These are phyloP conservation scores for Aselliscus stoliczkanus DNA, from an alignment of 2,797 vertebrate species.

Conservation along the genomic window DNA sequence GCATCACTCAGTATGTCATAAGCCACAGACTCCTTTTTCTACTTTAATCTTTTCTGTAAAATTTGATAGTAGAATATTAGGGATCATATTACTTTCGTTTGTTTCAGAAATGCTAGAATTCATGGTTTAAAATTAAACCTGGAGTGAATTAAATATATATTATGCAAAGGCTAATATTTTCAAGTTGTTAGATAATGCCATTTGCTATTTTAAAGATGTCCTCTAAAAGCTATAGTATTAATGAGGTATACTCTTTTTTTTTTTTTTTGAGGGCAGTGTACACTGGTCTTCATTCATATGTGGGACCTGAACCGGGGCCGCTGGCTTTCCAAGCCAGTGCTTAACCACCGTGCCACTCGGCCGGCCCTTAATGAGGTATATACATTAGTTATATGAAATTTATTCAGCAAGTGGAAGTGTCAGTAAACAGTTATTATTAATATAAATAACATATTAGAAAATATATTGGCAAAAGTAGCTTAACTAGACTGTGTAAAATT, in stretches of 20 bases:
- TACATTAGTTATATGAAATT: not conserved
- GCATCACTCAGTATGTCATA: conserved; percentile 31
- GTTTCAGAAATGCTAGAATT: conserved; percentile 33
- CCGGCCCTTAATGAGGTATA: conserved; percentile 50
- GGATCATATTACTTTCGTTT: conserved; percentile 66
- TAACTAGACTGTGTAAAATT: conserved; percentile 75
- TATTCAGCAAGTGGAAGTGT: not conserved
- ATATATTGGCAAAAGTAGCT: not conserved
- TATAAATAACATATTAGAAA: conserved; percentile 35
- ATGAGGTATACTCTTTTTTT: not conserved
- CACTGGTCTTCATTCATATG: too few species aligned
- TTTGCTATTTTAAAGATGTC: conserved; percentile 78
- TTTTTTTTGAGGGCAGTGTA: too few species aligned
- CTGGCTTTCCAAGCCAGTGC: too few species aligned
- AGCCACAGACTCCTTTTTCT: conserved; percentile 44
- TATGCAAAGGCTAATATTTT: conserved; percentile 72
- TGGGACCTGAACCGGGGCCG: too few species aligned
- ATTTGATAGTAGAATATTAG: conserved; percentile 60
- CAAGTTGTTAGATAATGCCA: conserved; percentile 78
- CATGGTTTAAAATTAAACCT: conserved; percentile 17
- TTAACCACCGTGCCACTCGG: too few species aligned
- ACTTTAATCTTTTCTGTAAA: conserved; percentile 47
- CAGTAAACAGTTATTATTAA: conserved; percentile 8
- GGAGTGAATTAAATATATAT: conserved; percentile 74
- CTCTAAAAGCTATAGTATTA: conserved; percentile 76